A percentile compares a stretch with the other conserved stretches of the same genome.
These are phyloP conservation scores for Bambusicola thoracicus DNA, from an alignment of 2,113 vertebrate genomes.

Conservation along the genomic window DNA sequence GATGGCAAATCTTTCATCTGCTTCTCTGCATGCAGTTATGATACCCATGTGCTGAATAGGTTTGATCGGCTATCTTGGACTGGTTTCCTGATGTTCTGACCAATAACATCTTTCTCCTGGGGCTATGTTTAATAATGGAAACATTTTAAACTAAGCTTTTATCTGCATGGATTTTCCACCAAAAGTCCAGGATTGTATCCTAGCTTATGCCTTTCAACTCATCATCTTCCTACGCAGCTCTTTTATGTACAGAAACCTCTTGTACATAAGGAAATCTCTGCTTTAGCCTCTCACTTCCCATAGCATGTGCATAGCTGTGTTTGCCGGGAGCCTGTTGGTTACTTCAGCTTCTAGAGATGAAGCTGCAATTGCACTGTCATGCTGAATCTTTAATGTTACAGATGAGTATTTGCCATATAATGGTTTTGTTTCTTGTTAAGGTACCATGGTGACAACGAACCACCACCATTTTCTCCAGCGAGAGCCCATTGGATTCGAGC, in stretches of 20 bases:
- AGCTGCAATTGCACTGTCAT: not conserved
- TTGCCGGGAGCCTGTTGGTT: not conserved
- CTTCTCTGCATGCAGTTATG: not conserved
- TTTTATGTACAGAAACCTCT: not conserved
- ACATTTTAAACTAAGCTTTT: not conserved
- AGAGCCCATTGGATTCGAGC: conserved; percentile 92
- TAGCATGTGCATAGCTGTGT: not conserved
- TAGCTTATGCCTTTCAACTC: not conserved
- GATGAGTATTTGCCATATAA: not conserved
- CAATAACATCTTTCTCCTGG: not conserved
- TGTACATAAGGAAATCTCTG: not conserved
- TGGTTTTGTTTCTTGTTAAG: conserved; percentile 62
- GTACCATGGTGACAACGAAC: conserved; percentile 71
- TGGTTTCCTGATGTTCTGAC: not conserved
- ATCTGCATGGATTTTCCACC: not conserved
- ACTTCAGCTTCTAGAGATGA: not conserved
- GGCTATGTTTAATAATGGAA: not conserved
- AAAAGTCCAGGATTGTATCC: not conserved
- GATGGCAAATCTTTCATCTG: not conserved
- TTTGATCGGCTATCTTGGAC: not conserved
- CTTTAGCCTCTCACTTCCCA: not conserved
- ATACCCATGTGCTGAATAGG: not conserved
- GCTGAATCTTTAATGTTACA: not conserved
- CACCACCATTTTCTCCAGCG: conserved; percentile 85
- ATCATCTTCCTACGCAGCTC: not conserved